Base-by-base conservation (phyloP, 2,797 vertebrate genomes). In the Salarias fasciatus region DNA sequence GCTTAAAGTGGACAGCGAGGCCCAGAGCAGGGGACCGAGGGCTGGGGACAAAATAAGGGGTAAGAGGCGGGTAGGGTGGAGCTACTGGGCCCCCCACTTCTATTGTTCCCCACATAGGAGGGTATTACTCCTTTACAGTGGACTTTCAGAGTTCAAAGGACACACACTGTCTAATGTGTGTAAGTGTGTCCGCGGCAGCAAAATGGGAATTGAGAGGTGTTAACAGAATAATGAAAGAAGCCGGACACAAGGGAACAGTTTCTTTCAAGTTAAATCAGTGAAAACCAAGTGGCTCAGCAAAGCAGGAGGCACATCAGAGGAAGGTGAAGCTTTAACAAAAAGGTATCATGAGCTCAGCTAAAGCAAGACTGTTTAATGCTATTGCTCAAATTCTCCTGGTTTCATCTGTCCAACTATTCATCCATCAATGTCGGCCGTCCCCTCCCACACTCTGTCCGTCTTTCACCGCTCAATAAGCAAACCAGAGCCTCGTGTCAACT, bases 391-490 rank as follows among this genome's bases (percentile, higher is more conserved):
- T 69, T 80, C 60, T 54, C 62, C 69, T 55, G 33, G 53, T 67
- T 75, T 68, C 30, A 57, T 86, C 79, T 14, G 56, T 74, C 82
- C 53, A 50, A 75, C 28, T 43, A 53, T 69, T 74, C 86, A 89
- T 91, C 81, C 69, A 78, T 92, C 90, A 85, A 24, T 41, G 79
- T 79, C 86, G 29, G 67, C 62, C 50, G 2, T 36, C 64, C 60
- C 80, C 80, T 68, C 82, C 85, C 88, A 85, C 84, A 72, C 80
- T 24, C 83, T 76, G 79, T 87, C 77, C 56, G 2, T 83, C 89
- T 87, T 86, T 92, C 86, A 82, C 81, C 83, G 14, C 85, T 87
- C 86, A 89, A 89, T 92, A 92, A 91, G 87, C 87, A 84, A 77
- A 84, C 79, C 82, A 89, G 87, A 90, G 86, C 88, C 83, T 79